Evolutionary conservation across 1,140 invertebrate genomes (phyloP).

Genomic region (Danaus plexippus): DNA sequence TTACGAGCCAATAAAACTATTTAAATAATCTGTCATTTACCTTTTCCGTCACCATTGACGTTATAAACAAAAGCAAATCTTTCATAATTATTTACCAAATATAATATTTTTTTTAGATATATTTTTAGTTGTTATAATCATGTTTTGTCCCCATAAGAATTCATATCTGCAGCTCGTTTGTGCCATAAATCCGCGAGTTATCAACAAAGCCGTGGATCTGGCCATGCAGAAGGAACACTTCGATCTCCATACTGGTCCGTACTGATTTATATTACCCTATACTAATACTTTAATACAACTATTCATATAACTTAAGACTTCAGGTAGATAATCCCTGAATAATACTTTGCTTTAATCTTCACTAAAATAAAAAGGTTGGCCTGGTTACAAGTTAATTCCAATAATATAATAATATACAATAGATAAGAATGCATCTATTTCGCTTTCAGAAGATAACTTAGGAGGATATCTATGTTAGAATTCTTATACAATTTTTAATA

Average conservation of each 20-base stretch:
- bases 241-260: conserved; percentile 40
- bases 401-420: too few species aligned
- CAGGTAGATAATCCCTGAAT: too few species aligned
- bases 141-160: conserved; percentile 58
- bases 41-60: conserved; percentile 5
- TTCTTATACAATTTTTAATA: too few species aligned
- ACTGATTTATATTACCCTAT: too few species aligned
- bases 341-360: too few species aligned
- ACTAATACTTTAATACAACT: too few species aligned
- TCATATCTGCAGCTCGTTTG: conserved; percentile 55
- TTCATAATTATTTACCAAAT: conserved; percentile 11
- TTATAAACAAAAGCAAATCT: conserved; percentile 2
- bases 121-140: conserved; percentile 19
- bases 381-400: too few species aligned
- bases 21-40: not conserved
- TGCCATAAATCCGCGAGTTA: conserved; percentile 44
- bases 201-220: conserved; percentile 56
- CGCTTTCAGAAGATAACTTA: not conserved
- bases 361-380: too few species aligned
- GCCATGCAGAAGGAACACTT: conserved; percentile 41
- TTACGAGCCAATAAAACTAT: not conserved
- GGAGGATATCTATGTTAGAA: too few species aligned
- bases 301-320: too few species aligned
- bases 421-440: not conserved
- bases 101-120: conserved; percentile 18